These are phyloP conservation scores for Sphinx pinastri DNA, from an alignment of 2,888 invertebrate species.

Conservation along the genomic window DNA sequence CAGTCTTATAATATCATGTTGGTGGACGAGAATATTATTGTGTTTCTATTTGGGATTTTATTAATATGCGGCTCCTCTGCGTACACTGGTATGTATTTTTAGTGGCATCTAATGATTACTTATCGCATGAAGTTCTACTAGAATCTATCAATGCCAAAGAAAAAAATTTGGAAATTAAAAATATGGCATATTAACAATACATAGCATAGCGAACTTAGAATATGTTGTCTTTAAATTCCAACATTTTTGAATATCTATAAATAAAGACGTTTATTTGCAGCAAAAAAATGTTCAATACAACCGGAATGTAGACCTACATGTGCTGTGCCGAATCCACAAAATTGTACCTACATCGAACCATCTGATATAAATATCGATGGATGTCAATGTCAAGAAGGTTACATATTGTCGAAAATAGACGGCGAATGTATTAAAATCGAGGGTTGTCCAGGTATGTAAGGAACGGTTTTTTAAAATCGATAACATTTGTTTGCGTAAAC, in stretches of 20 bases:
- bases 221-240: too few species aligned
- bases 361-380: conserved; percentile 33
- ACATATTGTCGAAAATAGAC: conserved; percentile 38
- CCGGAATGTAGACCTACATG: conserved; percentile 43
- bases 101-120: not conserved
- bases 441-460: conserved; percentile 42
- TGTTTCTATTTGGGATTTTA: not conserved
- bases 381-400: conserved; percentile 44
- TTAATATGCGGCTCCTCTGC: not conserved
- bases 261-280: conserved; percentile 14
- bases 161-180: too few species aligned
- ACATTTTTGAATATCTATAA: too few species aligned
- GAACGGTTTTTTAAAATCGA: not conserved
- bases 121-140: not conserved
- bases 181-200: too few species aligned
- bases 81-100: not conserved
- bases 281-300: conserved; percentile 22
- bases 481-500: too few species aligned
- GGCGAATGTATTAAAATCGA: conserved; percentile 44
- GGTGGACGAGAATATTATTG: not conserved
- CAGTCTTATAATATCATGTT: not conserved
- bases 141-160: too few species aligned
- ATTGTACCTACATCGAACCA: conserved; percentile 36
- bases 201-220: too few species aligned
- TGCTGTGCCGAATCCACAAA: conserved; percentile 42